Evolutionary conservation across 2,888 invertebrate genomes (phyloP).

Genomic region (Xanthia togata): DNA sequence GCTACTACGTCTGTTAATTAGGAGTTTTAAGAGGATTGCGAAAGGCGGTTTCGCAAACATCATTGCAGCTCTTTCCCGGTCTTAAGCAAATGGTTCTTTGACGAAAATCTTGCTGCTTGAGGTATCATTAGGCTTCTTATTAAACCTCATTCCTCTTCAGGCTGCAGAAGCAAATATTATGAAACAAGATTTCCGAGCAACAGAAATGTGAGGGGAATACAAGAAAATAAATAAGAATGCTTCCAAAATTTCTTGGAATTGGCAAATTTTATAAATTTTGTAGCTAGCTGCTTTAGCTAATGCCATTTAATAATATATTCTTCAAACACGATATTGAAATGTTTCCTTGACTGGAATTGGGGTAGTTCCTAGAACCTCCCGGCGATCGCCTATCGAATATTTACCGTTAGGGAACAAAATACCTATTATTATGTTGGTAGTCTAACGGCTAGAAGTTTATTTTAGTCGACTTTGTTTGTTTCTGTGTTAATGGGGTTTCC

Average conservation of each 20-base stretch:
- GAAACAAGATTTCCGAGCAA: not conserved
- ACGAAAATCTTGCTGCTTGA: slow-evolving; percentile 28
- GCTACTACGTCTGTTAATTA: slow-evolving; percentile 39
- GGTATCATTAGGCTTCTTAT: slow-evolving; percentile 29
- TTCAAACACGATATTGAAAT: slow-evolving; percentile 53
- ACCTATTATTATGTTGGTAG: not conserved
- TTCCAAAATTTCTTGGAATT: slow-evolving; percentile 22
- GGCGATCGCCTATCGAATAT: not conserved
- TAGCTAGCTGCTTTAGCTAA: slow-evolving; percentile 13
- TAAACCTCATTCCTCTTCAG: slow-evolving; percentile 7
- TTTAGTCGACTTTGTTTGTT: slow-evolving; percentile 15
- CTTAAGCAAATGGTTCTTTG: slow-evolving; percentile 32
- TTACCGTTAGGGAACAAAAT: slow-evolving; percentile 18
- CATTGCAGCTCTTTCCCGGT: slow-evolving; percentile 15
- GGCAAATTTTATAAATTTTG: slow-evolving; percentile 33
- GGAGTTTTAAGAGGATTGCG: slow-evolving; percentile 27
- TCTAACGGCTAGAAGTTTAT: not conserved
- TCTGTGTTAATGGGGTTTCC: too few relatives aligned
- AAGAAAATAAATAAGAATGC: not conserved
- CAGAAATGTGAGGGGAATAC: not conserved
- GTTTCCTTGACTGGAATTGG: slow-evolving; percentile 35
- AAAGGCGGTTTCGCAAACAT: slow-evolving; percentile 21
- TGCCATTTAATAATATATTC: slow-evolving; percentile 57
- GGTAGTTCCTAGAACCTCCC: slow-evolving; percentile 33
- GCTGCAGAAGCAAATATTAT: not conserved